A percentile compares a stretch with the other conserved stretches of the same genome.
Conservation (phyloP, 2,888 invertebrate genomes). For the Eledona agricola region DNA sequence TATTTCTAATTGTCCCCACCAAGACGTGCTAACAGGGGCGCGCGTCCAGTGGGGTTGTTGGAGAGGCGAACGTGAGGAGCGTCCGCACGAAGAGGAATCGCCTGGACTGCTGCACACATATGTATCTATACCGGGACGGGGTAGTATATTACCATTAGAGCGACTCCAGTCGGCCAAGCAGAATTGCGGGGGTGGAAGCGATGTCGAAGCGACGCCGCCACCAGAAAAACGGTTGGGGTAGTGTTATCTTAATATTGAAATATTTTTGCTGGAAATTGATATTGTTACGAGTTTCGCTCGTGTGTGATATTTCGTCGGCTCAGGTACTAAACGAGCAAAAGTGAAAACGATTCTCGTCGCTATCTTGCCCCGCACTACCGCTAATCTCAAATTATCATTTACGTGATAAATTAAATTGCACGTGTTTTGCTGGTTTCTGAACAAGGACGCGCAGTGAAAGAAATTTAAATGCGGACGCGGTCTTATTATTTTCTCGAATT, state of each 20-base stretch:
- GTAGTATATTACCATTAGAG: constrained; percentile 62
- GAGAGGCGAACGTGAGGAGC: background rate
- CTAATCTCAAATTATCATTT: too few species aligned
- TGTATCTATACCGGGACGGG: constrained; percentile 57
- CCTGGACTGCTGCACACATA: constrained; percentile 55
- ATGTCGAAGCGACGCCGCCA: constrained; percentile 4
- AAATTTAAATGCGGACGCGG: too few species aligned
- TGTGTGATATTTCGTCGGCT: constrained; percentile 29
- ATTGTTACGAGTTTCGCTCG: constrained; percentile 51
- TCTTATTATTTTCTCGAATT: too few species aligned
- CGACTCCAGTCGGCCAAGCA: constrained; percentile 50
- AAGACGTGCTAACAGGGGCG: constrained; percentile 57
- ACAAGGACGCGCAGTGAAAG: too few species aligned
- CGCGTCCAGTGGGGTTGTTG: constrained; percentile 39
- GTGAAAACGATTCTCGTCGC: too few species aligned
- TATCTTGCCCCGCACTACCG: too few species aligned
- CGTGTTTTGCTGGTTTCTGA: too few species aligned
- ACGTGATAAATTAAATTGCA: too few species aligned
- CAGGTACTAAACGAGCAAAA: constrained; percentile 12
- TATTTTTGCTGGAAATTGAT: constrained; percentile 54
- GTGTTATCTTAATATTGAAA: constrained; percentile 53
- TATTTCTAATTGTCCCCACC: constrained; percentile 60
- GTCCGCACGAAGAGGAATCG: constrained; percentile 19
- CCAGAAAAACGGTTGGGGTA: constrained; percentile 33
- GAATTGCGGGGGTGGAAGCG: constrained; percentile 41